Conservation (phyloP, 2,797 vertebrate genomes). For the Lepus oiostolus region DNA sequence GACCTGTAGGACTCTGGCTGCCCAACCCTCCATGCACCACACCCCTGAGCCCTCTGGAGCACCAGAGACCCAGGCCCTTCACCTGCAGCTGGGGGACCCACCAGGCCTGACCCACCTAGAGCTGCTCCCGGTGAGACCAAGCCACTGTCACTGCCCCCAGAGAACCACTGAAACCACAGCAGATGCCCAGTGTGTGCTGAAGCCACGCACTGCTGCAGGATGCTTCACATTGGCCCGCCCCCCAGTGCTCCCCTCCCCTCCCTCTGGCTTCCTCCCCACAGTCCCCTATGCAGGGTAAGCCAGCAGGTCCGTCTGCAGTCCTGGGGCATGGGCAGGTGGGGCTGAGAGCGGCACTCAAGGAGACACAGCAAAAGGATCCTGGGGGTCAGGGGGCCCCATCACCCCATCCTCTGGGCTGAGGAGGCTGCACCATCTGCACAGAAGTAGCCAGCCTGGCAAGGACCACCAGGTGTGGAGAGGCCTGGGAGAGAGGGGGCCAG, state of each 20-base stretch:
- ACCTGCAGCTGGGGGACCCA: background rate
- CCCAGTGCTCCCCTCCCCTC: no score
- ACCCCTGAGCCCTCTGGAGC: background rate
- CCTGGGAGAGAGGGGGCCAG: slow-evolving; percentile 86
- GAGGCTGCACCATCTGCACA: slow-evolving; percentile 90
- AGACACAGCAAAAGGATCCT: slow-evolving; percentile 93
- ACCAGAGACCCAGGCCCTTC: background rate
- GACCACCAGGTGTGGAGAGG: slow-evolving; percentile 91
- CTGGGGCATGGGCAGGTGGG: background rate
- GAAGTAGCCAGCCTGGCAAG: slow-evolving; percentile 93
- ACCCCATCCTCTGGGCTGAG: slow-evolving; percentile 91
- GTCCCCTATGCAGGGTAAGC: no score
- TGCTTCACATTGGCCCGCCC: background rate
- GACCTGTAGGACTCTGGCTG: background rate
- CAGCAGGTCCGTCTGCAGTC: background rate
- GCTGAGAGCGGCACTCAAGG: background rate
- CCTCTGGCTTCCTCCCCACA: background rate
- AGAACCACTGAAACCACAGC: background rate
- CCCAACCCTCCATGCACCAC: accelerated
- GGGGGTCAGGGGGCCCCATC: slow-evolving; percentile 93
- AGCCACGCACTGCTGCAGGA: no score
- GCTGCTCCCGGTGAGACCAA: background rate
- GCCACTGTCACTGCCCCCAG: background rate
- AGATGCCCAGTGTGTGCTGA: background rate
- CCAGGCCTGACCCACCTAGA: background rate